Conservation (phyloP, 1,140 invertebrate species). For the Anagrus nilaparvatae region DNA sequence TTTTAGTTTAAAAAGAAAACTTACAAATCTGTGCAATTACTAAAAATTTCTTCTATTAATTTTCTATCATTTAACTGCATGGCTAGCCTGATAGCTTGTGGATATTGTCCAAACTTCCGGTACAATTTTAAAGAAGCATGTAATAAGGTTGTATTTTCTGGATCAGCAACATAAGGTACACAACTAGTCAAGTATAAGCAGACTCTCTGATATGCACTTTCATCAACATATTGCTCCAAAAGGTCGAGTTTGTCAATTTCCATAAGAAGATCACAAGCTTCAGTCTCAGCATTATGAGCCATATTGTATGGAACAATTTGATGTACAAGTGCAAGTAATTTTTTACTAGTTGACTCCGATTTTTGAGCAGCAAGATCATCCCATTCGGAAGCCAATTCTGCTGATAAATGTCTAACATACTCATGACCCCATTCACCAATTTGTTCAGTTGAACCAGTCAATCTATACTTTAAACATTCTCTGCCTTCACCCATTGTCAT, state of each 20-base stretch:
- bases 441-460: conserved; percentile 64
- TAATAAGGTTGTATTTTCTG: conserved; percentile 86
- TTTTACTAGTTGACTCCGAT: conserved; percentile 47
- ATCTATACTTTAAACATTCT: conserved; percentile 88
- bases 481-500: conserved; percentile 89
- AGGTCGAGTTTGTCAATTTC: conserved; percentile 92
- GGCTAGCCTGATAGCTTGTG: conserved; percentile 86
- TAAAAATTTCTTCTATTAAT: conserved; percentile 78
- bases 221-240: conserved; percentile 84
- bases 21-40: conserved; percentile 77
- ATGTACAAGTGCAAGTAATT: conserved; percentile 65
- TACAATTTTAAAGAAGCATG: conserved; percentile 83
- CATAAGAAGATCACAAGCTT: conserved; percentile 97
- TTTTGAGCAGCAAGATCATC: conserved; percentile 55
- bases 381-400: conserved; percentile 92
- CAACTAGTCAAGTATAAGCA: conserved; percentile 95
- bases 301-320: conserved; percentile 96
- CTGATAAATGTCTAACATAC: conserved; percentile 86
- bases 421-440: conserved; percentile 99
- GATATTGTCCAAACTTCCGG: conserved; percentile 84
- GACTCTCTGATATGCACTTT: conserved; percentile 85
- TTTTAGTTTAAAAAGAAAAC: conserved; percentile 31
- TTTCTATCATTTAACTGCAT: conserved; percentile 88
- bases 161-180: conserved; percentile 95
- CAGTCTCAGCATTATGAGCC: conserved; percentile 98